Conservation (phyloP, 1,140 invertebrate genomes). For the Aphis gossypii region DNA sequence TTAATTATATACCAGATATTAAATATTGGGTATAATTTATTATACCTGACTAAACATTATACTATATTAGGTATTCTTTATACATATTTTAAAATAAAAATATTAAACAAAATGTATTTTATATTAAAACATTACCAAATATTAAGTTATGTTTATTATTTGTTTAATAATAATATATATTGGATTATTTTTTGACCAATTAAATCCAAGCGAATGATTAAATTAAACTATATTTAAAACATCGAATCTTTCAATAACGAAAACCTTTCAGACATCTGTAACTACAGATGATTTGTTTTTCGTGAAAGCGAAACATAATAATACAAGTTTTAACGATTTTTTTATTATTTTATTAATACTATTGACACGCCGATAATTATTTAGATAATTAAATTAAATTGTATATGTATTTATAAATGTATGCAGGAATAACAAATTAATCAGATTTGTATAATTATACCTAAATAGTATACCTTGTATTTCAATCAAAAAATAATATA, state of each 20-base stretch:
- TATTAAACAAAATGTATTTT: no score
- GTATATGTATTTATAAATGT: neutral
- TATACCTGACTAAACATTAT: no score
- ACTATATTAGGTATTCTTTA: no score
- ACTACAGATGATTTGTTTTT: neutral
- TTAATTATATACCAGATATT: no score
- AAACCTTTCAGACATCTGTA: neutral
- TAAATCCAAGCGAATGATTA: neutral
- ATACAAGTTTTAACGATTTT: neutral
- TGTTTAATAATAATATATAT: neutral
- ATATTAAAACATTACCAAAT: neutral
- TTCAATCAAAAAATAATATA: neutral
- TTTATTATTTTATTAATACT: neutral
- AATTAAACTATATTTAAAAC: neutral
- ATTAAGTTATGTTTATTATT: neutral
- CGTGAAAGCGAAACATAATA: neutral
- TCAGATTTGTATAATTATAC: neutral
- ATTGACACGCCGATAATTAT: neutral
- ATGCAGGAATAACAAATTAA: neutral
- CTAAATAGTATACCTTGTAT: neutral
- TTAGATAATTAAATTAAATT: neutral
- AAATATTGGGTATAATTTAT: no score
- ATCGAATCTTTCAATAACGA: neutral
- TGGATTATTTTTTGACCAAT: neutral
- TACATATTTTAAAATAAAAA: no score